Conservation (phyloP, 2,888 invertebrate genomes). For the Melanophora roralis region DNA sequence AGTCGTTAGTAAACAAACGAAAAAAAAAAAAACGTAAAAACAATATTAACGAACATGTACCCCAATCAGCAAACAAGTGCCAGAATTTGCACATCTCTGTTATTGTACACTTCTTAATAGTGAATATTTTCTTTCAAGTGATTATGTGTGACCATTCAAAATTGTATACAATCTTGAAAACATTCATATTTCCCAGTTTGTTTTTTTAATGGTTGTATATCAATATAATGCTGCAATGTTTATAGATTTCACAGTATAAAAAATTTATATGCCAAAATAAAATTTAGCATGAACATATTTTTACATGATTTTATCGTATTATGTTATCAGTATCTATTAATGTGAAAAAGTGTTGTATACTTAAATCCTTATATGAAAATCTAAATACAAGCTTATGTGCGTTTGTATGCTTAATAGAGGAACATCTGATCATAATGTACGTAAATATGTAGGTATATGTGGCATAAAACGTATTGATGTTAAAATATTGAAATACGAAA, state of each 20-base stretch:
- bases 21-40: background rate
- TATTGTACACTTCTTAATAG: conserved; percentile 10
- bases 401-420: background rate
- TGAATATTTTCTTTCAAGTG: conserved; percentile 35
- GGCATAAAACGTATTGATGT: conserved; percentile 53
- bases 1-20: no score
- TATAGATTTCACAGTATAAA: background rate
- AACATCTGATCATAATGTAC: background rate
- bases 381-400: background rate
- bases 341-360: background rate
- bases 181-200: background rate
- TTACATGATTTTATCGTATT: conserved; percentile 30
- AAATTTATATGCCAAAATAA: background rate
- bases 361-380: background rate
- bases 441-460: conserved; percentile 1
- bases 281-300: background rate
- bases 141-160: conserved; percentile 1
- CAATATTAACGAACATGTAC: background rate
- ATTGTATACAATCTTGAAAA: background rate
- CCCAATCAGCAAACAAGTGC: background rate
- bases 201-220: background rate
- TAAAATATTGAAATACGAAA: conserved; percentile 50
- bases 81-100: background rate
- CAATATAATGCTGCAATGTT: background rate
- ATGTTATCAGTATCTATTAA: conserved; percentile 11